Base-by-base conservation (phyloP, 2,888 invertebrate species). In the Cryptocheilus praepositus region DNA sequence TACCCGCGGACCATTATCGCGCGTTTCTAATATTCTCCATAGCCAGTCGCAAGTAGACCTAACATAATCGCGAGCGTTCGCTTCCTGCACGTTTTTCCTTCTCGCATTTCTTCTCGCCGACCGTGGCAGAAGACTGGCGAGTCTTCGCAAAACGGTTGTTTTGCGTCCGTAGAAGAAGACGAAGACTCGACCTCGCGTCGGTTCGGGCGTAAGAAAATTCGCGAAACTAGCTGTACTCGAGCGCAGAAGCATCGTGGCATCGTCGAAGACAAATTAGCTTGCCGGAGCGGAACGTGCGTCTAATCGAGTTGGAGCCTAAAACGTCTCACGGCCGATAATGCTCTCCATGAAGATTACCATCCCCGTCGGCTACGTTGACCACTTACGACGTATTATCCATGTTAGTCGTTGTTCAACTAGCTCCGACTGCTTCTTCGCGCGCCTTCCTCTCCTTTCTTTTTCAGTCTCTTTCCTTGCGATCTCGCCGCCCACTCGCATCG, bases 211-310 rank as follows among this genome's bases (percentile, higher is more conserved):
- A 68, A 71, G 69, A 68, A 76, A 57, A 67, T 56, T 57, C 56
- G 61, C 62, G 67, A 67, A 57, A 64, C 61, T 54, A 65, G 69
- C 70, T 70, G 67, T 55, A 55, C 67, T 52, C 44, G n/a, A 25
- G 16, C 5, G 49, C 49, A 19, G 49, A 16, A 49, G 16, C 49
- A 16, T 49, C 49, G 16, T 11, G 49, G 19, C 59, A 36, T 11
- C 36, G 36, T 36, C 36, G 57, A 60, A 70, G 69, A 76, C 70
- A 70, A 77, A 81, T 77, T 76, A 76, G 77, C 64, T 66, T 68
- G 75, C 71, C 74, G 80, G 77, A 74, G 80, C 79, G 80, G 79
- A 82, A 83, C 83, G 80, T 61, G 71, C 64, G 61, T 75, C 71
- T 70, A 77, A 81, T 79, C 74, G 76, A 67, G 68, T 61, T 15